Evolutionary conservation across 2,797 vertebrate genomes (phyloP), one percentile per base, ranked within the genome.

Genomic region (Jordanella pulchra): DNA sequence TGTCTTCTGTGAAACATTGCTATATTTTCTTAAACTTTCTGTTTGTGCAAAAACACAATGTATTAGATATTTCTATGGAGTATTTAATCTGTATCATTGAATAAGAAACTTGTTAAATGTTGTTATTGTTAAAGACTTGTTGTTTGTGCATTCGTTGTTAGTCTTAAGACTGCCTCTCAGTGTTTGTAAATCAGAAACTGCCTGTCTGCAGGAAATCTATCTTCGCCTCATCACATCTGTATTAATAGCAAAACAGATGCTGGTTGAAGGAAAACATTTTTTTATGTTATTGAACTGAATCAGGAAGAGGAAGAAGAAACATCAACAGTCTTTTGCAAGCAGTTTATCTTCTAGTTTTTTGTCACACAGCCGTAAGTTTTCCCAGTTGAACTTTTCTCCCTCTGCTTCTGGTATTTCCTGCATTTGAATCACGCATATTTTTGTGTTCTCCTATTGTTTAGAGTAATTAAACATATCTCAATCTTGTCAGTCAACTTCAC

Each of bases 401-500:
- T 63, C 45, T 71, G 30, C 45, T 51, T 51, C 30, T 50, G 23
- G 4, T 42, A 50, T 21, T 71, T 39, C 13, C 27, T 60, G 28
- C 10, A n/a, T 63, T 63, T 39, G 32, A 42, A 39, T 35, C 35
- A 23, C 32, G 2, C 21, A 39, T 4, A 39, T 39, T n/a, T 21
- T 63, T 42, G 7, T 25, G 64, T 60, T 70, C 42, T 72, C 35
- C 35, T 66, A 2, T 76, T 80, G 51, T 80, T 78, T 48, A 47
- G n/a, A 61, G 18, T 42, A 50, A 71, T 65, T 30, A 56, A 42
- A 17, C 13, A 4, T 1, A 32, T 21, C 51, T 23, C 25, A 60
- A 65, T 14, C 25, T 28, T 45, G 66, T 28, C 67, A 61, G 55
- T 77, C 65, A 53, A 6, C 58, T n/a, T 73, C 75, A 78, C 44